Evolutionary conservation across 2,888 invertebrate genomes (phyloP), one percentile per base, ranked within the genome.

Genomic region (Drosophila melanosoma): DNA sequence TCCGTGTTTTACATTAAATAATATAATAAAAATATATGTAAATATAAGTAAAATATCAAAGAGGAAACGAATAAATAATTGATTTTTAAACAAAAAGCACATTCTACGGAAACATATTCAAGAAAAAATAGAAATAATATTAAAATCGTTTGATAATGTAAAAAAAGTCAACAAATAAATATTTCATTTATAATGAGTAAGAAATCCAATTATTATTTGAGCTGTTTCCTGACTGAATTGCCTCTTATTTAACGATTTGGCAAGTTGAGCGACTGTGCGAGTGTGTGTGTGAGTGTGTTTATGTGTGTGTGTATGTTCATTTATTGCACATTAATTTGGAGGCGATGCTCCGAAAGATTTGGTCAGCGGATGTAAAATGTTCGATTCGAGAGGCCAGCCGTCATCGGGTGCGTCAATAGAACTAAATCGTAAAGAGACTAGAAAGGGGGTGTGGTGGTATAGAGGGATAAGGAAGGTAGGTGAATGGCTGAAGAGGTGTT

Each of bases 301-400:
- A 12, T 36, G 20, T 20, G 20, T 42, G 20, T 42, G 1, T 45
- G 1, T 35, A 23, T 35, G 53, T 45, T n/a, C n/a, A 48, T 48
- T 51, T 33, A 59, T 48, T 51, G 45, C 53, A 54, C n/a, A 61
- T 57, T 33, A 26, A 36, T 33, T 54, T 29, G 8, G 33, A 54
- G 56, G 26, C 56, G 32, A 23, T 42, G 23, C 26, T 3, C 15
- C 33, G 35, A 65, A 7, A 40, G 38, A 45, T 64, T 61, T 63
- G 71, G 76, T n/a, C 65, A 59, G 17, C 76, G 75, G 70, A 75
- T 66, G 70, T 75, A 65, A 45, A 54, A 65, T 69, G 38, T 49
- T 70, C 38, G 51, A 38, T 51, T 70, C 20, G 33, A 26, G 42
- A 15, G 11, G 35, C 35, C 20, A 35, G 35, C 35, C 33, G 23